A percentile compares a stretch with the other conserved stretches of the same genome.
Evolutionary conservation across 2,113 vertebrate genomes (phyloP).

Genomic region (Dendropsophus ebraccatus): DNA sequence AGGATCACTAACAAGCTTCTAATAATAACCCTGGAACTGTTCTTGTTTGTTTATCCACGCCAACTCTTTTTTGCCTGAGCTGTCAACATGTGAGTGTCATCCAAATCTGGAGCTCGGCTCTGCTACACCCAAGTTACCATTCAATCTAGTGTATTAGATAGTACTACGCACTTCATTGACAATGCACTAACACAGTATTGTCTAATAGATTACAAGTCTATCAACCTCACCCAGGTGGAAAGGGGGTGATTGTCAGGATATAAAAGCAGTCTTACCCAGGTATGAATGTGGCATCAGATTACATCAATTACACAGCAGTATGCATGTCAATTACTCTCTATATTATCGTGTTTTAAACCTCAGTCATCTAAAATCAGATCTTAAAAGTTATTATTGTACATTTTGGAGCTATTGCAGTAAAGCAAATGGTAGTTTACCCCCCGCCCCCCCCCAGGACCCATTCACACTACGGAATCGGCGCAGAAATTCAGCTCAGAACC

Average conservation of each 20-base stretch:
- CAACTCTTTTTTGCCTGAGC: constrained; percentile 15
- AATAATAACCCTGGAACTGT: not conserved
- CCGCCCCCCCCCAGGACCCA: too few species aligned
- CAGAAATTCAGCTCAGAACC: too few species aligned
- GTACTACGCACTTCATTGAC: not conserved
- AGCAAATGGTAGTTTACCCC: not conserved
- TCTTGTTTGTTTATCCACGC: constrained; percentile 33
- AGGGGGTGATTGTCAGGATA: not conserved
- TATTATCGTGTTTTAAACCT: not conserved
- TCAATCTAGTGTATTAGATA: not conserved
- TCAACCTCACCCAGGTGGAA: not conserved
- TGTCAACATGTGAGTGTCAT: constrained; percentile 21
- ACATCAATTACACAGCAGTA: too few species aligned
- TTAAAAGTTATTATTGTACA: too few species aligned
- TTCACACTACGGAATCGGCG: too few species aligned
- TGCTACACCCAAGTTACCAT: not conserved
- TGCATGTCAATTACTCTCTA: not conserved
- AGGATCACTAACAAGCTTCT: constrained; percentile 9
- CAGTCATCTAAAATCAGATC: not conserved
- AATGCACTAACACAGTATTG: not conserved
- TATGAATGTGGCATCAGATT: too few species aligned
- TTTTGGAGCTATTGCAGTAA: not conserved
- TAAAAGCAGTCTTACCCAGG: not conserved
- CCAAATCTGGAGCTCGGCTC: not conserved
- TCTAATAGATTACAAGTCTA: not conserved